Conservation (phyloP, 2,888 invertebrate species). For the Tipula unca region DNA sequence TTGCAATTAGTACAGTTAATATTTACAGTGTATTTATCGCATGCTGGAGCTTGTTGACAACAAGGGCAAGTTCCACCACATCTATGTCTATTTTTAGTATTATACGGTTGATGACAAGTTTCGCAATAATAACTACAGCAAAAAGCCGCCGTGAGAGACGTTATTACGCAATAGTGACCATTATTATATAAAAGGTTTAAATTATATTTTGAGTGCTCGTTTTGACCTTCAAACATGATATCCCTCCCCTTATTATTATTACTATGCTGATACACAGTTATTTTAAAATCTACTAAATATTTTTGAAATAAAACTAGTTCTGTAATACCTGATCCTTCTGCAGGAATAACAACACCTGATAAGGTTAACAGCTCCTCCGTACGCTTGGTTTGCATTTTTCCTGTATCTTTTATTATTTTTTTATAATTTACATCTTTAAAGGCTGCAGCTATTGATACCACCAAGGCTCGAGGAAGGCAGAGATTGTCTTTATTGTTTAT, state of each 20-base stretch:
- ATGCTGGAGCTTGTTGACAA: too few species aligned
- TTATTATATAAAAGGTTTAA: too few species aligned
- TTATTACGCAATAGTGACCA: too few species aligned
- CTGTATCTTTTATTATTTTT: neutral
- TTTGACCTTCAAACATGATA: slow-evolving; percentile 27
- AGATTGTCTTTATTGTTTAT: slow-evolving; percentile 21
- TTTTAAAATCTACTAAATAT: too few species aligned
- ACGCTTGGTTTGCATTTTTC: neutral
- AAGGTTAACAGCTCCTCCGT: neutral
- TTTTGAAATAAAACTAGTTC: too few species aligned
- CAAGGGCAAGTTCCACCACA: slow-evolving; percentile 24
- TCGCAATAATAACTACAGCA: slow-evolving; percentile 29
- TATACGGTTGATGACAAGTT: slow-evolving; percentile 27
- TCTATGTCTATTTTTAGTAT: slow-evolving; percentile 23
- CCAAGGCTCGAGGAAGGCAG: slow-evolving; percentile 19
- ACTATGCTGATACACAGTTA: too few species aligned
- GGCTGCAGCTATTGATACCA: slow-evolving; percentile 20
- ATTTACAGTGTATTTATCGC: too few species aligned
- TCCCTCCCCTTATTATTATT: slow-evolving; percentile 21
- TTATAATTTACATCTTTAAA: neutral
- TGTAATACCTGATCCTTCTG: neutral
- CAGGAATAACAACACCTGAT: neutral
- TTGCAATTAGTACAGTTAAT: too few species aligned
- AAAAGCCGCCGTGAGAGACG: too few species aligned
- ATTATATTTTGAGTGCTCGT: too few species aligned